phyloP scores from a whole-genome alignment of 2,113 vertebrate species.

The Percina caprodes region DNA sequence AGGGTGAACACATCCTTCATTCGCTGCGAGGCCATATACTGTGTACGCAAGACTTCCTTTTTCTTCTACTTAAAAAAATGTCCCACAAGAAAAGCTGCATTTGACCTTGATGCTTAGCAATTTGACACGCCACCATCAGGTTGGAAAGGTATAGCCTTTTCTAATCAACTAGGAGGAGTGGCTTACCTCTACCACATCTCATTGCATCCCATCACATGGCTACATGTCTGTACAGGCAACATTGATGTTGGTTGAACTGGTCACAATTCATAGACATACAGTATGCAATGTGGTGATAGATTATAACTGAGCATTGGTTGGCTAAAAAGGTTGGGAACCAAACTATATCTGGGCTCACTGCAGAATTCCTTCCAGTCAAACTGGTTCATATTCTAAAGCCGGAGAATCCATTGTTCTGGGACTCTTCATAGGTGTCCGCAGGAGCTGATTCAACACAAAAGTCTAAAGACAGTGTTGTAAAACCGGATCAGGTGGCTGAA shows the following conservation, averaged over 20 bases:
- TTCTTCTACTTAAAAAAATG: not conserved
- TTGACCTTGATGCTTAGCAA: slow-evolving; percentile 18
- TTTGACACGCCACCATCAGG: no score
- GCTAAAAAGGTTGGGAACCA: not conserved
- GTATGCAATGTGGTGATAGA: no score
- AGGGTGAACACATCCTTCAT: no score
- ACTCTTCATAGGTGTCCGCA: not conserved
- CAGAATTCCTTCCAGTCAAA: no score
- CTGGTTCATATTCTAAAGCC: not conserved
- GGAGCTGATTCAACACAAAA: not conserved
- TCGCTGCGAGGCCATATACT: no score
- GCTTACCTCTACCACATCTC: no score
- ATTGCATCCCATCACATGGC: no score
- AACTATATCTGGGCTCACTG: not conserved
- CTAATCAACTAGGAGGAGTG: no score
- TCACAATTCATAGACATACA: no score
- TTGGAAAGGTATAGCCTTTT: no score
- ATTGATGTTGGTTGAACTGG: no score
- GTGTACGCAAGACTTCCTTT: not conserved
- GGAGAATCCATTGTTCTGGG: not conserved
- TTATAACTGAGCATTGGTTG: not conserved
- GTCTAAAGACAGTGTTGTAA: not conserved
- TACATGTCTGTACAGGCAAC: no score
- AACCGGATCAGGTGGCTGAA: not conserved
- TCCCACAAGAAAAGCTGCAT: not conserved